These are phyloP conservation scores for Melanaphis sacchari DNA, from an alignment of 1,140 invertebrate species.

Conservation along the genomic window DNA sequence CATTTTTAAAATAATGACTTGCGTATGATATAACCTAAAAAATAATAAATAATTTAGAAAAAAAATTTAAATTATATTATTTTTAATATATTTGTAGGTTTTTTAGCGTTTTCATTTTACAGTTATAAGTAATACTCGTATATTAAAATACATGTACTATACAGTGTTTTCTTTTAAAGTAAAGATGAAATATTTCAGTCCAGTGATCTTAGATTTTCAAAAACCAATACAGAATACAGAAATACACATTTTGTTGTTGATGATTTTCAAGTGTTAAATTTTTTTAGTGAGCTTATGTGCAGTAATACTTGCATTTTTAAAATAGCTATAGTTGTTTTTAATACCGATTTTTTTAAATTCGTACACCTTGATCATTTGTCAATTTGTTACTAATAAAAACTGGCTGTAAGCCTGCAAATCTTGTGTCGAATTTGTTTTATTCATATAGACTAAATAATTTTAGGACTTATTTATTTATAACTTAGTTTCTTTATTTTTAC, in stretches of 20 bases:
- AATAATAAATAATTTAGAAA: neutral
- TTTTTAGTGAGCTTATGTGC: too few species aligned
- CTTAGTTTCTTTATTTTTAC: neutral
- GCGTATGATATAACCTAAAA: neutral
- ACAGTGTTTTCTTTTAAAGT: too few species aligned
- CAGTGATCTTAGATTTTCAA: too few species aligned
- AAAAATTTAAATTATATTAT: neutral
- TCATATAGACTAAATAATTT: neutral
- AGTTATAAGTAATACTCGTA: neutral
- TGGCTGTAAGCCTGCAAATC: neutral
- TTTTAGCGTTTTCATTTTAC: neutral
- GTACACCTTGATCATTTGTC: too few species aligned
- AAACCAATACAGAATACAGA: too few species aligned
- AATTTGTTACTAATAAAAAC: neutral
- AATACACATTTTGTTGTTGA: too few species aligned
- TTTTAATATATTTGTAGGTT: neutral
- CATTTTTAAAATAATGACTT: neutral
- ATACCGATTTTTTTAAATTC: too few species aligned
- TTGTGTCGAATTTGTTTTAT: neutral
- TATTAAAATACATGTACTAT: neutral
- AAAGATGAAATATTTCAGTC: too few species aligned
- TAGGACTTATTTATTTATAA: neutral
- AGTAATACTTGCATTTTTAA: too few species aligned
- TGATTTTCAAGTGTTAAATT: too few species aligned
- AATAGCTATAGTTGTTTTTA: too few species aligned